Evolutionary conservation across 2,797 vertebrate genomes (phyloP), one percentile per base, ranked within the genome.

Genomic region (Sciurus vulgaris): DNA sequence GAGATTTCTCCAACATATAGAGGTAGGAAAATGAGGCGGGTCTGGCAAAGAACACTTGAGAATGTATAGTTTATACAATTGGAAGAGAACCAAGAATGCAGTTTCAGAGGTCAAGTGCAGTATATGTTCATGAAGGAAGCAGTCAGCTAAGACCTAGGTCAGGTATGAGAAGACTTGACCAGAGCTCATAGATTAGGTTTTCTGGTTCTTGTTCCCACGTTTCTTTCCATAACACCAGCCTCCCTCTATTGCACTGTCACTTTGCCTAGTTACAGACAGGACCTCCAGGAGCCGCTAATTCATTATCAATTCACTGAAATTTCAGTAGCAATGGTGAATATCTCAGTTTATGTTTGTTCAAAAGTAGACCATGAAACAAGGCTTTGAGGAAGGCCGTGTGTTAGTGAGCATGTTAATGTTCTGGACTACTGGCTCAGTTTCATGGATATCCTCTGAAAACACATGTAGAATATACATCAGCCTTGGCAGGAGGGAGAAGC

Each of bases 231-330:
- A 73, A 72, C 5, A 24, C 15, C 24, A 14, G 28, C 72, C 30
- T 70, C 69, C 76, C 28, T 88, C 14, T 51, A 38, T 15, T 67
- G 13, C 28, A 33, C 26, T 35, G 67, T 35, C 83, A 86, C 4
- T 1, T 85, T 86, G 17, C 49, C 56, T 41, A 74, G 61, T 56
- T 69, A 54, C 10, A 47, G 11, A 70, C 3, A 61, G 20, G 18
- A 69, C 26, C 59, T 41, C 51, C 20, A 7, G 7, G 47, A n/a
- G 30, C 10, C 49, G n/a, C 44, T 74, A 47, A 88, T 44, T 92
- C 82, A 56, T 65, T 78, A 78, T 26, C 44, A 86, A 83, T 83
- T 81, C 79, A 76, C 13, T 35, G 28, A 91, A 72, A 87, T 92
- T 59, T 89, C 82, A 74, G 8, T 30, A 67, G 63, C 33, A 44